These are phyloP conservation scores for Dinomys branickii DNA, from an alignment of 2,113 vertebrate genomes.

Conservation along the genomic window DNA sequence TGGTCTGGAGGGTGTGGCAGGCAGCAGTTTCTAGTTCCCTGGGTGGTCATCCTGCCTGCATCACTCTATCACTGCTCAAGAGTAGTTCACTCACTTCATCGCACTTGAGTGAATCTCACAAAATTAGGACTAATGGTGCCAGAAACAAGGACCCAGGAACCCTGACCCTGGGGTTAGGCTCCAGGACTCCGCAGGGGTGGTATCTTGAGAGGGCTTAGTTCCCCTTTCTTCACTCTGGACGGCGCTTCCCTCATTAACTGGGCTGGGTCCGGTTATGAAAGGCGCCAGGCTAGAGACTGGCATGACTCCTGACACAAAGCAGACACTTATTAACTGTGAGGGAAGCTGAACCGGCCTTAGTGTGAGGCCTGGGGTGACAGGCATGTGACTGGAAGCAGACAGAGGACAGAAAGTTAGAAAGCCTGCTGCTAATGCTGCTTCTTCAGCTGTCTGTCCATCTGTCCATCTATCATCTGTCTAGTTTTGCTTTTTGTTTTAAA, in stretches of 20 bases:
- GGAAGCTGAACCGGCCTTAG: neutral
- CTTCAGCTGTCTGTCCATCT: neutral
- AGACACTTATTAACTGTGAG: neutral
- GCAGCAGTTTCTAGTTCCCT: neutral
- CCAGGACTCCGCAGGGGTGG: neutral
- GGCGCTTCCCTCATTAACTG: neutral
- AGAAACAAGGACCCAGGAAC: neutral
- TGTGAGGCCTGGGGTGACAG: neutral
- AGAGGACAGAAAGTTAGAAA: neutral
- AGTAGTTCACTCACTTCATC: too few species aligned
- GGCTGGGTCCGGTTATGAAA: neutral
- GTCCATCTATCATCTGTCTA: neutral
- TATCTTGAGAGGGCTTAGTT: too few species aligned
- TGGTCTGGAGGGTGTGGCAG: neutral
- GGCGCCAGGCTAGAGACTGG: neutral
- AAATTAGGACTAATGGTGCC: neutral
- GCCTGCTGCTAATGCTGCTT: neutral
- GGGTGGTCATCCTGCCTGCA: neutral
- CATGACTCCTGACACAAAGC: rapidly evolving
- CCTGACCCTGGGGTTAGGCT: neutral
- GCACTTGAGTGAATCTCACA: neutral
- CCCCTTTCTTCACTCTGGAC: neutral
- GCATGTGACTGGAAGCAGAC: neutral
- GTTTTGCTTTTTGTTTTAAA: neutral
- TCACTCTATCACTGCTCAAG: neutral